A percentile compares a stretch with the other conserved stretches of the same genome.
These are phyloP conservation scores for Hylyphantes graminicola DNA, from an alignment of 1,140 invertebrate species.

Conservation along the genomic window DNA sequence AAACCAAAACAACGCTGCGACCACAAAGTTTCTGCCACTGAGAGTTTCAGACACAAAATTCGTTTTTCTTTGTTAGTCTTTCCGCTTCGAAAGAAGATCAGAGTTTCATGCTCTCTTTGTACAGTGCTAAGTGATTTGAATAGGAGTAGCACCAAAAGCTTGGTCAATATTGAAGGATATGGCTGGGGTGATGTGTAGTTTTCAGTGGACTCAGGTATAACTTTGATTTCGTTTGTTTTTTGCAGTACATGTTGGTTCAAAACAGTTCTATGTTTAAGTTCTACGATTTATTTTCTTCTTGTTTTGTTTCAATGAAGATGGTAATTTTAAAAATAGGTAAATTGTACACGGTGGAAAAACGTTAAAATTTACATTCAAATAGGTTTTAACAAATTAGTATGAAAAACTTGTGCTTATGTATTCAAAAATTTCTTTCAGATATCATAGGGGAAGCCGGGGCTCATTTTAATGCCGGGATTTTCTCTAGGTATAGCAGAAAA, in stretches of 20 bases:
- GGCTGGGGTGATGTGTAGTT: neutral
- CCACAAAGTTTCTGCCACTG: neutral
- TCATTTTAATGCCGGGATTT: no score
- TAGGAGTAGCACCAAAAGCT: constrained; percentile 16
- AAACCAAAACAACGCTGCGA: neutral
- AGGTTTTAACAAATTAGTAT: no score
- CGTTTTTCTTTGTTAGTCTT: neutral
- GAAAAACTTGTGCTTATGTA: no score
- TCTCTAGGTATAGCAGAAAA: no score
- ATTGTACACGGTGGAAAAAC: neutral
- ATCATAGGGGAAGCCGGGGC: no score
- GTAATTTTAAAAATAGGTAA: neutral
- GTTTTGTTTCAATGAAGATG: neutral
- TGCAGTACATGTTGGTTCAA: neutral
- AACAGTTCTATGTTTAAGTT: neutral
- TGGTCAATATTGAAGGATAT: constrained; percentile 23
- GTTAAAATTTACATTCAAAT: constrained; percentile 1
- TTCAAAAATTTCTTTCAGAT: no score
- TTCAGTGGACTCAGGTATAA: neutral
- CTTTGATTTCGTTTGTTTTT: no score
- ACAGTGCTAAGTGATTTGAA: constrained; percentile 14
- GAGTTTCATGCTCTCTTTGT: neutral
- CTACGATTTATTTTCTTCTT: neutral
- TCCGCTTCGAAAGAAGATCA: neutral
- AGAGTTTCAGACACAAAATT: neutral